Percentiles rank a stretch among this genome's conserved stretches.
phyloP scores from a whole-genome alignment of 2,113 vertebrate genomes.

The Apodemus sylvaticus region DNA sequence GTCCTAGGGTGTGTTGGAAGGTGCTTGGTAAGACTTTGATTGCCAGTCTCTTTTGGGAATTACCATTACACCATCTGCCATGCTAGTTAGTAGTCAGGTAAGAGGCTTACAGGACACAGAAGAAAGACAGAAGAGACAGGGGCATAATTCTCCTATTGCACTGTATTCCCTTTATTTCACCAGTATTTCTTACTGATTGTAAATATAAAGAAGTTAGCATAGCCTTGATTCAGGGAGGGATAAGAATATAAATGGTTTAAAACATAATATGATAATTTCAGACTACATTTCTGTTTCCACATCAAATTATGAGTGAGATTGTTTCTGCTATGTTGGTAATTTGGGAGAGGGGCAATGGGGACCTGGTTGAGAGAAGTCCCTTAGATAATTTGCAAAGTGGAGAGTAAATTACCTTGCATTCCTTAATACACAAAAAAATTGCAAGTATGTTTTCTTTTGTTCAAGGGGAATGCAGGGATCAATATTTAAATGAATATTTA shows the following conservation, averaged over 20 bases:
- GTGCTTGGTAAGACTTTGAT: background rate
- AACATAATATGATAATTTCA: background rate
- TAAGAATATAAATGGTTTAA: background rate
- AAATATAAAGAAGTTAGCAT: background rate
- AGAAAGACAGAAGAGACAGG: background rate
- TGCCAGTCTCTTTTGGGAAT: background rate
- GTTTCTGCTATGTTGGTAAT: background rate
- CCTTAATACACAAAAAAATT: background rate
- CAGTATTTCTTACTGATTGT: background rate
- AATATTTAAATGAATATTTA: slow-evolving; percentile 28
- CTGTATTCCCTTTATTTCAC: background rate
- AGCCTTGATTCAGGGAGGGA: background rate
- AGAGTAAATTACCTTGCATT: background rate
- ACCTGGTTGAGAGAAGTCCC: background rate
- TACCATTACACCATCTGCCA: background rate
- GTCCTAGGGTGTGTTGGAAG: background rate
- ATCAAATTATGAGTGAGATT: background rate
- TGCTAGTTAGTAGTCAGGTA: background rate
- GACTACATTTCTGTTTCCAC: background rate
- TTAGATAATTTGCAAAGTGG: background rate
- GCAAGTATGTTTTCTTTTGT: background rate
- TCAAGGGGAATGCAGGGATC: background rate
- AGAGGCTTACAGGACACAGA: background rate
- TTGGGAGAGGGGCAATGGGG: background rate
- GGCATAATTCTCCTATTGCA: background rate